phyloP scores from a whole-genome alignment of 2,888 invertebrate species.

The Rhagonycha fulva region DNA sequence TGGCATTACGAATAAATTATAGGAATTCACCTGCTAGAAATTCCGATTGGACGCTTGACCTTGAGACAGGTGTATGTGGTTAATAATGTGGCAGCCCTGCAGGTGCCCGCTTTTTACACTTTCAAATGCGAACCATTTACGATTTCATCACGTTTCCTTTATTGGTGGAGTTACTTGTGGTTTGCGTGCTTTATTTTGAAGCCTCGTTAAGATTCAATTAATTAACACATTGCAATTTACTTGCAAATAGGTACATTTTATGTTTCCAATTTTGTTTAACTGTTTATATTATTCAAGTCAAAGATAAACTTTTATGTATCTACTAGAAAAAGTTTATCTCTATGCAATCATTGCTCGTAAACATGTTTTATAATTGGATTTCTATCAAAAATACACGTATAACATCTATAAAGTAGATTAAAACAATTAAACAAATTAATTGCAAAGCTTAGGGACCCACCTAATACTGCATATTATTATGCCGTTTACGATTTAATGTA shows the following conservation, averaged over 20 bases:
- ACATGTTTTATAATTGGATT: conserved; percentile 2
- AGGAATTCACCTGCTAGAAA: conserved; percentile 44
- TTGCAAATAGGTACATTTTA: conserved; percentile 23
- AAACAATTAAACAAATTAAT: background rate
- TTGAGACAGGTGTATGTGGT: conserved; percentile 43
- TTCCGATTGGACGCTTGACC: conserved; percentile 45
- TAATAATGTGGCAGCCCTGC: conserved; percentile 37
- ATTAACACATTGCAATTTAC: conserved; percentile 31
- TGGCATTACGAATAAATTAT: conserved; percentile 38
- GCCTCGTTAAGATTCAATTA: conserved; percentile 32
- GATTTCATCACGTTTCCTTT: conserved; percentile 36
- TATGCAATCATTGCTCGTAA: background rate
- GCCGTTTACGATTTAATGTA: background rate
- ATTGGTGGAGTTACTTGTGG: conserved; percentile 30
- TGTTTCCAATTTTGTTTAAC: conserved; percentile 14
- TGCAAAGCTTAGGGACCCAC: background rate
- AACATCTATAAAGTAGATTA: background rate
- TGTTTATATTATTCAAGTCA: conserved; percentile 10
- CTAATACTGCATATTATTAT: background rate
- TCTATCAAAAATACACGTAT: background rate
- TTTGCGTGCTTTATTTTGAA: conserved; percentile 30
- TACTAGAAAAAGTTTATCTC: background rate
- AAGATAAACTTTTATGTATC: conserved; percentile 11
- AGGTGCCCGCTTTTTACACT: conserved; percentile 40
- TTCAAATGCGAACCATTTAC: conserved; percentile 38